Base-by-base conservation (phyloP, 1,140 invertebrate species). In the Zelostemma sp. region DNA sequence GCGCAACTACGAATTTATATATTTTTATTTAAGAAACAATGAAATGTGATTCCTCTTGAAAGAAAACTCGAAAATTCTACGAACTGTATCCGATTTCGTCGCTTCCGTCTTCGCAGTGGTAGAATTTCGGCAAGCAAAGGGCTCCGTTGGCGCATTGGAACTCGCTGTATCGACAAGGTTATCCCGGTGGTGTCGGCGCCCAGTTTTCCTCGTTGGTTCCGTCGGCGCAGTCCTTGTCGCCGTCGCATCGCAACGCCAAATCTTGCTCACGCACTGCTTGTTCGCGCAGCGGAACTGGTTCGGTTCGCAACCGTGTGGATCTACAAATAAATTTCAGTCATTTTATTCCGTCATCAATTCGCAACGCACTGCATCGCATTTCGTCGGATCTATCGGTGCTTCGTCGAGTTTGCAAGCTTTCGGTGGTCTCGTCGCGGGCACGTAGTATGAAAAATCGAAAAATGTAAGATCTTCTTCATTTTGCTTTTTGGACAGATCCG, bases 31-130 rank as follows among this genome's bases (percentile, higher is more conserved):
- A 53, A n/a, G n/a, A n/a, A n/a, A n/a, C n/a, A n/a, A n/a, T n/a
- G n/a, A n/a, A n/a, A n/a, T n/a, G n/a, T n/a, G n/a, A n/a, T n/a
- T n/a, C n/a, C n/a, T n/a, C n/a, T n/a, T n/a, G n/a, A n/a, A n/a
- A n/a, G n/a, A n/a, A n/a, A n/a, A n/a, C n/a, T n/a, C n/a, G n/a
- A n/a, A n/a, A n/a, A n/a, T n/a, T n/a, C n/a, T 68, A 90, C 92
- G 90, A 88, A 95, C 95, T 88, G 83, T 96, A 97, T 49, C 95
- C 95, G 70, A 94, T 87, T 89, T 98, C 97, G 86, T 99, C 97
- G 57, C 92, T 94, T 45, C 90, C 88, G 80, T 98, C 97, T 1
- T 85, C 78, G 83, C 97, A 99, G 71, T 98, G 95, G 86, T 95
- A 99, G 64, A 90, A 92, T 79, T 92, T 93, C 0, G 96, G 97